A percentile compares a stretch with the other conserved stretches of the same genome.
phyloP scores from a whole-genome alignment of 2,888 invertebrate species.

The Pterostichus madidus region DNA sequence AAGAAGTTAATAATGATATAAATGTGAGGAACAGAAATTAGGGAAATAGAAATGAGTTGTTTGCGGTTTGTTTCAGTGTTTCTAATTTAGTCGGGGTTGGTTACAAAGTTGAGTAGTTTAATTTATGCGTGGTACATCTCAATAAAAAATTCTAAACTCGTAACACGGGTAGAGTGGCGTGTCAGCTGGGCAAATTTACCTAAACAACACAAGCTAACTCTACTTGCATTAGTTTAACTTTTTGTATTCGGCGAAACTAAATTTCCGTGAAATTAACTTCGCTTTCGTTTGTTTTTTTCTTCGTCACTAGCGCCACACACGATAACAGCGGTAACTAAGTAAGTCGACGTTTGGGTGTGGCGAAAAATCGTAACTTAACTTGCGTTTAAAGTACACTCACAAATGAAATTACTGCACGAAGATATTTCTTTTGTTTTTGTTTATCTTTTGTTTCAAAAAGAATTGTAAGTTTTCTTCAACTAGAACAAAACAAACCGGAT shows the following conservation, averaged over 20 bases:
- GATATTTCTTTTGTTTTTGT: conserved; percentile 48
- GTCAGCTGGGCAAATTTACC: conserved; percentile 33
- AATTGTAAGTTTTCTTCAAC: conserved; percentile 49
- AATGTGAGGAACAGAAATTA: conserved; percentile 1
- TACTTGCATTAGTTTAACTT: conserved; percentile 57
- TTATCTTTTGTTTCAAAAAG: conserved; percentile 42
- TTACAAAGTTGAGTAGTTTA: conserved; percentile 39
- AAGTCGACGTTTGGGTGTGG: conserved; percentile 51
- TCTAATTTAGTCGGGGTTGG: conserved; percentile 4
- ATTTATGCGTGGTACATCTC: conserved; percentile 50
- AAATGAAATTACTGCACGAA: conserved; percentile 35
- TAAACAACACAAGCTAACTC: conserved; percentile 44
- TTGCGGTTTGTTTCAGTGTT: conserved; percentile 17
- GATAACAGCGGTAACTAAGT: conserved; percentile 49
- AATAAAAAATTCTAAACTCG: conserved; percentile 37
- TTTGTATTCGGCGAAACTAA: conserved; percentile 56
- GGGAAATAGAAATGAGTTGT: neutral
- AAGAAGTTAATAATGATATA: neutral
- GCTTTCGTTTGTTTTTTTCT: conserved; percentile 49
- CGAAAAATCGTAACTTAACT: conserved; percentile 49
- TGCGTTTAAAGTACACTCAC: conserved; percentile 31
- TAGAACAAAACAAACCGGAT: conserved; percentile 45
- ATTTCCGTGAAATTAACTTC: conserved; percentile 58
- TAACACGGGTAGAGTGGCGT: conserved; percentile 36
- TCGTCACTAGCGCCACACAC: conserved; percentile 54